These are phyloP conservation scores for Sitta carolinensis DNA, from an alignment of 2,797 vertebrate species.

Conservation along the genomic window DNA sequence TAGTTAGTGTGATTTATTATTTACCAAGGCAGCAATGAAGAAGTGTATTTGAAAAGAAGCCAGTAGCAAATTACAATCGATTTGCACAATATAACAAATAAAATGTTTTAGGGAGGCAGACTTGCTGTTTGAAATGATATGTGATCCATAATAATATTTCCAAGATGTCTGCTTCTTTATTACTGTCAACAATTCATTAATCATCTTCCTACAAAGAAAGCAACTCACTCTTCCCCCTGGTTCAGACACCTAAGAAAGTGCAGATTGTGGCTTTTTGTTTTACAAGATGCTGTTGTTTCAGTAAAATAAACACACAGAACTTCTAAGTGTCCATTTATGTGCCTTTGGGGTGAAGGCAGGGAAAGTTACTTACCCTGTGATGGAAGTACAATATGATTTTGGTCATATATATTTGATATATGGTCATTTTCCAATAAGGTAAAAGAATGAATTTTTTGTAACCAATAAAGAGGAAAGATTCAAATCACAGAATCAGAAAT, in stretches of 20 bases:
- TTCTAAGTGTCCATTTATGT: neutral
- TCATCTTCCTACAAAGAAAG: constrained; percentile 30
- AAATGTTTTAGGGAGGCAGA: constrained; percentile 57
- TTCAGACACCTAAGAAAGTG: neutral
- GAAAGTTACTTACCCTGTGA: neutral
- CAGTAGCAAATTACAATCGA: constrained; percentile 68
- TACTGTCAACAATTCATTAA: constrained; percentile 68
- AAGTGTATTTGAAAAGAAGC: constrained; percentile 61
- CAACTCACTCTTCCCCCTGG: neutral
- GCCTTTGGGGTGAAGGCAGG: neutral
- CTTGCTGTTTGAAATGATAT: constrained; percentile 35
- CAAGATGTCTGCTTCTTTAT: constrained; percentile 61
- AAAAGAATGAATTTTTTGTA: neutral
- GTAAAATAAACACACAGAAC: neutral
- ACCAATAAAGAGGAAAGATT: neutral
- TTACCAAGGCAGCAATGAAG: constrained; percentile 59
- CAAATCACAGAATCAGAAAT: neutral
- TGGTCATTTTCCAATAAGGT: neutral
- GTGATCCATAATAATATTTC: constrained; percentile 58
- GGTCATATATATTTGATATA: too few species aligned
- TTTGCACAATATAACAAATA: constrained; percentile 64
- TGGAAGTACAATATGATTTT: neutral
- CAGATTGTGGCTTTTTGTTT: neutral
- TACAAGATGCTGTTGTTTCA: neutral
- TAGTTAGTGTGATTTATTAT: constrained; percentile 69